Base-by-base conservation (phyloP, 1,140 invertebrate species). In the Phymorhynchus buccinoides region DNA sequence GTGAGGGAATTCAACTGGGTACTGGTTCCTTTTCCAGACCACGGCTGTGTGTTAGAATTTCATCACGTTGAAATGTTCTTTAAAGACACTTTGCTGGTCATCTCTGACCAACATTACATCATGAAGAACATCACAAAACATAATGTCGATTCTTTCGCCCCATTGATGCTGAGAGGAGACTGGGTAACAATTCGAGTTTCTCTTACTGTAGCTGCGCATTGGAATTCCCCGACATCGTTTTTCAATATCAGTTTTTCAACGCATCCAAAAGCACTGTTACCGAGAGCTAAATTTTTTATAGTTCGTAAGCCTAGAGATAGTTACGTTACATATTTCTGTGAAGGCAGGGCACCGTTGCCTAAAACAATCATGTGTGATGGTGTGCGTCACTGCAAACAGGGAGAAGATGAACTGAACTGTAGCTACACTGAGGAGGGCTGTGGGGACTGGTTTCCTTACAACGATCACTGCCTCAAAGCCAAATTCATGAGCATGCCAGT, bases 381-480 rank as follows among this genome's bases (percentile, higher is more conserved):
- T 32, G 39, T 81, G 14, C 48, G 48, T 12, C 80, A 81, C n/a
- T 81, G 80, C 22, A 1, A 52, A 39, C 42, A 37, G 3, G 80
- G 80, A 3, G 80, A 81, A 66, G 80, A 81, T 22, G 80, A 81
- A 66, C 18, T 1, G 1, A 14, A 22, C 41, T 81, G 80, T 39
- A 27, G 30, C 56, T 81, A 81, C 80, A 32, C 7, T 3, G 30
- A 14, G 1, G 35, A 81, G 18, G 80, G 80, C 3, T 81, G 80
- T 39, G 80, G 56, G 16, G 80, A 62, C 32, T 81, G 80, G 80
- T 52, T 81, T 37, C 48, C 35, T 27, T 81, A 81, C 30, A 81
- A 62, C 12, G 52, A 81, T 18, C 35, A 62, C 3, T 81, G 80
- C 80, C 37, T 62, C 30, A 81, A 66, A 32, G 37, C 39, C 30